Percentiles rank a stretch among this genome's conserved stretches.
Evolutionary conservation across 2,797 vertebrate species (phyloP).

Genomic region (Neosalanx taihuensis): DNA sequence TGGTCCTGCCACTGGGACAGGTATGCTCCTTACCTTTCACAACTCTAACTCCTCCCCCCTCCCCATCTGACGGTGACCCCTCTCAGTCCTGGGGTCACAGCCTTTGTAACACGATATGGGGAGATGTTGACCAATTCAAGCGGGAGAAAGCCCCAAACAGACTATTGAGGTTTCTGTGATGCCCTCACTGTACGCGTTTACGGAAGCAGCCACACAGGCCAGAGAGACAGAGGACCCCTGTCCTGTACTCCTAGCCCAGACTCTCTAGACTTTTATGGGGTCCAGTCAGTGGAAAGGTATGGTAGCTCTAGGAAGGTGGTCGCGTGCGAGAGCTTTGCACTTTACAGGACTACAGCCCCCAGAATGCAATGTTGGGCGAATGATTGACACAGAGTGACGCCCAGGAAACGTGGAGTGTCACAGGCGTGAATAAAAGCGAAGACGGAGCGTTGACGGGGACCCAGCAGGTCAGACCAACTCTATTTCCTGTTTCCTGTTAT

Average conservation of each 20-base stretch:
- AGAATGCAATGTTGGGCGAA: constrained; percentile 70
- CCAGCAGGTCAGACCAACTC: constrained; percentile 99
- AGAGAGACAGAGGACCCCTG: constrained; percentile 58
- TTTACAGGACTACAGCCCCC: constrained; percentile 92
- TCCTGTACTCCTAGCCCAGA: constrained; percentile 58
- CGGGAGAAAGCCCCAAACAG: constrained; percentile 62
- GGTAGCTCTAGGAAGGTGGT: constrained; percentile 77
- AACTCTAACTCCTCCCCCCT: constrained; percentile 74
- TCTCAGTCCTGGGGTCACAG: constrained; percentile 61
- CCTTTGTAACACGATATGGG: constrained; percentile 69
- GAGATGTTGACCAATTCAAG: constrained; percentile 62
- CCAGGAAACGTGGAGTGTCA: constrained; percentile 83
- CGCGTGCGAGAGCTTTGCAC: constrained; percentile 96
- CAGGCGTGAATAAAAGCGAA: constrained; percentile 85
- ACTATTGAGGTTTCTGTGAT: constrained; percentile 65
- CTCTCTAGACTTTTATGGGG: constrained; percentile 57
- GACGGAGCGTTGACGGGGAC: constrained; percentile 93
- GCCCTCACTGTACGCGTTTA: constrained; percentile 57
- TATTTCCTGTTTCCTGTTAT: constrained; percentile 94
- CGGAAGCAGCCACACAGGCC: constrained; percentile 68
- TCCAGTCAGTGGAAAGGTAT: constrained; percentile 65
- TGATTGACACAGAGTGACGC: constrained; percentile 70
- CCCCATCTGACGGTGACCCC: constrained; percentile 57
- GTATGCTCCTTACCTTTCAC: constrained; percentile 93
- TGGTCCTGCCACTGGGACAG: constrained; percentile 99